Evolutionary conservation across 2,113 vertebrate species (phyloP), one percentile per base, ranked within the genome.

Genomic region (Copsychus sechellarum): DNA sequence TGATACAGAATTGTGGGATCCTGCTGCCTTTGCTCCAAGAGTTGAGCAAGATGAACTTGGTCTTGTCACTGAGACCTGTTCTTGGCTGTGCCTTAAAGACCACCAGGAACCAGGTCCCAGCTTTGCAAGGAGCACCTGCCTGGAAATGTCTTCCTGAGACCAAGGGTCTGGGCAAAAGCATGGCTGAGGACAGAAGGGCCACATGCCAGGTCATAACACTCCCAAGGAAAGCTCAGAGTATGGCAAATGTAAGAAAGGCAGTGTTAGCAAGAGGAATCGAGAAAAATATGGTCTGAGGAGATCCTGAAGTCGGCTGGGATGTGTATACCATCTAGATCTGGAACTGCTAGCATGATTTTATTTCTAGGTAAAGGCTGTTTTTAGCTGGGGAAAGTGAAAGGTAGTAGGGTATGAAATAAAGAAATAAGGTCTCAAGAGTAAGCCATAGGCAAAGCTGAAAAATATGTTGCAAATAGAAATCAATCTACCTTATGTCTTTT

Each of bases 381-480:
- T 84, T 67, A 84, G 34, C 71, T 70, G 28, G 34, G 42, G 36
- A 5, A 70, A 58, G 16, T 58, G 56, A 89, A 87, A 34, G 47
- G 38, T 70, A 71, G 17, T 51, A 84, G 24, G 29, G 60, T 74
- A 66, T 47, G 71, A 58, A 78, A 76, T 60, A 88, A 86, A 96
- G 42, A 81, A 92, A 58, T 72, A 80, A 82, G 3, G 40, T 82
- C 73, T 72, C 58, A 62, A 62, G 72, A 62, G 43, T 50, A 93
- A 90, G 40, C 34, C 0, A 0, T 43, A 28, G 47, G 15, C 40
- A 93, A 93, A 92, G 66, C 17, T 74, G 43, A 71, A 93, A 96
- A 74, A 58, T 54, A 58, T 14, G 3, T 78, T 93, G 60, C 53
- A 90, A 92, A 78, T 58, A 86, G 71, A 90, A 95, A 90, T 50